Conservation (phyloP, 2,797 vertebrate species). For the Pseudocheirus occidentalis region DNA sequence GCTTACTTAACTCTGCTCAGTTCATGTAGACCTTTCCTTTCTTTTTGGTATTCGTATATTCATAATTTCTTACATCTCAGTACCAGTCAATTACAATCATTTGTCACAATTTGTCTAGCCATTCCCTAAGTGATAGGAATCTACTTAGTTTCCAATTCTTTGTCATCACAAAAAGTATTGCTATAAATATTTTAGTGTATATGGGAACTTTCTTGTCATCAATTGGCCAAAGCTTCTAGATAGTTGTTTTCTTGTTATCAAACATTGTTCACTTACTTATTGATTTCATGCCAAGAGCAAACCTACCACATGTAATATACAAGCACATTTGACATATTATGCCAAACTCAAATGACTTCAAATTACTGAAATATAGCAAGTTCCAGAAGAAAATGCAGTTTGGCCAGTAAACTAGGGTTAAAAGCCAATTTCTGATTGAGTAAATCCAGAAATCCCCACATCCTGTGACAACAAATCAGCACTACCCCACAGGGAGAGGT, state of each 20-base stretch:
- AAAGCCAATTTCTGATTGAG: neutral
- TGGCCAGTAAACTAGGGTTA: neutral
- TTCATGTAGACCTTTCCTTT: neutral
- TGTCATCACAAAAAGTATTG: neutral
- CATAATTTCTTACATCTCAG: neutral
- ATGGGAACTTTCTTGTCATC: neutral
- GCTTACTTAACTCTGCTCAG: no score
- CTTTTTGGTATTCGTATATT: neutral
- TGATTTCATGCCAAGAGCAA: neutral
- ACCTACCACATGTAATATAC: neutral
- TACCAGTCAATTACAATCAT: neutral
- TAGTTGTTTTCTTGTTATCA: neutral
- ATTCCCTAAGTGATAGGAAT: neutral
- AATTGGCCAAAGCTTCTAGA: neutral
- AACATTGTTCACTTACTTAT: neutral
- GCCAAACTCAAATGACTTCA: neutral
- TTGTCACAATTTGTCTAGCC: neutral
- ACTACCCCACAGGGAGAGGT: neutral
- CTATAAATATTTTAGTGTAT: neutral
- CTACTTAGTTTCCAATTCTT: neutral
- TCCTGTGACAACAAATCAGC: neutral
- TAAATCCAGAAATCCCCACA: neutral
- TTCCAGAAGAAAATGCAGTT: neutral
- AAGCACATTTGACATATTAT: neutral
- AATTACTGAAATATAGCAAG: neutral